Percentiles rank a stretch among this genome's conserved stretches.
Conservation (phyloP, 2,797 vertebrate genomes). For the Silurus aristotelis region DNA sequence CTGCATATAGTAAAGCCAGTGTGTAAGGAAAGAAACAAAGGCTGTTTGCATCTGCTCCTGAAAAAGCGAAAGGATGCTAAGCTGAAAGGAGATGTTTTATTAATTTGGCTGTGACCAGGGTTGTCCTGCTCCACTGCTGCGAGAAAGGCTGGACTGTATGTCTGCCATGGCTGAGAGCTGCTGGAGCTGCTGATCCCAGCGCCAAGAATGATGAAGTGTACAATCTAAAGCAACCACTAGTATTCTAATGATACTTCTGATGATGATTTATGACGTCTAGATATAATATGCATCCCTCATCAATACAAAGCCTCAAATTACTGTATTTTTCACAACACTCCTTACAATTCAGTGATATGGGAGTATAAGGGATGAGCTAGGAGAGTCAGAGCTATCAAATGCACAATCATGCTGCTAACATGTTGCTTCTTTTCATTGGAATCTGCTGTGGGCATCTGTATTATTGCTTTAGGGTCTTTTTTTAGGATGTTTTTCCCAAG, state of each 20-base stretch:
- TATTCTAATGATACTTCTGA: slow-evolving; percentile 19
- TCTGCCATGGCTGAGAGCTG: slow-evolving; percentile 39
- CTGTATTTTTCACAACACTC: not conserved
- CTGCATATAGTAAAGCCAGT: not conserved
- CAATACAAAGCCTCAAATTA: not conserved
- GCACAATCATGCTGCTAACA: not conserved
- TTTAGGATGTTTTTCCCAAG: slow-evolving; percentile 26
- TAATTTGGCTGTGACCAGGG: slow-evolving; percentile 37
- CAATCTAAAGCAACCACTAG: slow-evolving; percentile 31
- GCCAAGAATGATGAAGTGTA: slow-evolving; percentile 37
- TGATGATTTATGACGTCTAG: not conserved
- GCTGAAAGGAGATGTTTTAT: slow-evolving; percentile 49
- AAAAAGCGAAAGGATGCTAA: slow-evolving; percentile 21
- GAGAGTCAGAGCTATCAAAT: not conserved
- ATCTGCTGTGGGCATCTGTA: not conserved
- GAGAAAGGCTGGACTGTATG: slow-evolving; percentile 31
- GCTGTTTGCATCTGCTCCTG: not conserved
- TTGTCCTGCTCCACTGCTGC: slow-evolving; percentile 35
- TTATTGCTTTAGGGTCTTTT: not conserved
- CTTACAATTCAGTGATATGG: no score
- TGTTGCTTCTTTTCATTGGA: not conserved
- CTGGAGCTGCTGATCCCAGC: slow-evolving; percentile 34
- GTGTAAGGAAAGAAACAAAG: not conserved
- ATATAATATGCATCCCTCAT: not conserved
- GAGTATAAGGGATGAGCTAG: not conserved